Evolutionary conservation across 2,888 invertebrate genomes (phyloP).

Genomic region (Platerodrilus igneus): DNA sequence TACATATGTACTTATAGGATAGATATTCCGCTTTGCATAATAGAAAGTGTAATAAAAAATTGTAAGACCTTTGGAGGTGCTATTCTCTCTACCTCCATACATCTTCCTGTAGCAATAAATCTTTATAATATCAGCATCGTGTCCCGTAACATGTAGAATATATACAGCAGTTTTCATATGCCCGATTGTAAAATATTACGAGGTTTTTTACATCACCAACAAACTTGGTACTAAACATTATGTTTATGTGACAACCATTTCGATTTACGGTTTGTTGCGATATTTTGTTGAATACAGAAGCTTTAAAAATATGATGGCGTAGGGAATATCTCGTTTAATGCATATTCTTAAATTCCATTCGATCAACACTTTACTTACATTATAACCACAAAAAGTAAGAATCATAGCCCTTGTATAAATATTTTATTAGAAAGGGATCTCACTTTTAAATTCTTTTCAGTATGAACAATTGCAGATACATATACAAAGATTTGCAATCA

Average conservation of each 20-base stretch:
- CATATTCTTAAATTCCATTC: constrained; percentile 5
- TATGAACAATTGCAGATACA: too few species aligned
- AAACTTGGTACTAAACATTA: constrained; percentile 24
- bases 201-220: constrained; percentile 24
- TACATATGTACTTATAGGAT: too few species aligned
- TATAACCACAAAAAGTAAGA: constrained; percentile 1
- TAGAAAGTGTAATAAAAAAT: too few species aligned
- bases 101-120: constrained; percentile 20
- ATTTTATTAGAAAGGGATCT: constrained; percentile 4
- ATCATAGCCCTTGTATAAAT: constrained; percentile 1
- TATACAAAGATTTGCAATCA: too few species aligned
- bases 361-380: too few species aligned
- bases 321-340: constrained; percentile 5
- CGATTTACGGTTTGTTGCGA: constrained; percentile 22
- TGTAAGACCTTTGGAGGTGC: too few species aligned
- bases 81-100: too few species aligned
- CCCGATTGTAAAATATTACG: constrained; percentile 25
- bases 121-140: constrained; percentile 23
- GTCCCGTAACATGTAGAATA: constrained; percentile 17
- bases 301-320: constrained; percentile 15
- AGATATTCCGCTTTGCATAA: too few species aligned
- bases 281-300: constrained; percentile 14
- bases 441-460: constrained; percentile 4
- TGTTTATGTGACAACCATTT: constrained; percentile 25
- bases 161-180: constrained; percentile 23